Conservation (phyloP, 2,888 invertebrate genomes). For the Megamerina dolium region DNA sequence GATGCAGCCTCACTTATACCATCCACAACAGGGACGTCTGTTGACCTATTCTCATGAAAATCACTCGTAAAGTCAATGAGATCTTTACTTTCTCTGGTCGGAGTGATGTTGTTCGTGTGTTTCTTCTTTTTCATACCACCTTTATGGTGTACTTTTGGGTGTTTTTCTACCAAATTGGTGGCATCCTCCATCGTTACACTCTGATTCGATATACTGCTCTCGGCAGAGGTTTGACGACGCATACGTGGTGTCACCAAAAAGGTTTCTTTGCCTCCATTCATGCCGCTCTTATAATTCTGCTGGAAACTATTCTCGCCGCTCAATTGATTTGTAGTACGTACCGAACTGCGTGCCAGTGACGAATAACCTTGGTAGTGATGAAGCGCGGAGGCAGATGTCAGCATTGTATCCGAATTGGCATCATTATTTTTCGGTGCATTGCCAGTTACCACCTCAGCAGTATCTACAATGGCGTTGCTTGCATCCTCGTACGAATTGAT, state of each 20-base stretch:
- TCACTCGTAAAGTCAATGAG: conserved; percentile 47
- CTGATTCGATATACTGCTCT: conserved; percentile 49
- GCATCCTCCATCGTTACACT: conserved; percentile 45
- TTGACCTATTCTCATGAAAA: conserved; percentile 28
- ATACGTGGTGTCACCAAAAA: conserved; percentile 40
- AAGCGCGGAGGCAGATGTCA: conserved; percentile 4
- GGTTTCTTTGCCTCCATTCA: conserved; percentile 31
- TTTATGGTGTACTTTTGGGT: conserved; percentile 19
- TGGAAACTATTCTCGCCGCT: conserved; percentile 45
- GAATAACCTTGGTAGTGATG: conserved; percentile 37
- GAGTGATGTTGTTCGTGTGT: conserved; percentile 12
- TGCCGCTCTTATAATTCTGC: conserved; percentile 46
- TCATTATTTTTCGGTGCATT: conserved; percentile 2
- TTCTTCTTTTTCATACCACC: conserved; percentile 26
- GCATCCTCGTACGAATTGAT: conserved; percentile 40
- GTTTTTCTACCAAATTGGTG: conserved; percentile 5
- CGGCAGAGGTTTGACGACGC: conserved; percentile 48
- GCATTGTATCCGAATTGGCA: conserved; percentile 1
- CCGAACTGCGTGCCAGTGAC: conserved; percentile 46
- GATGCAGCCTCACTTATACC: conserved; percentile 3
- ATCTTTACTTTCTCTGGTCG: conserved; percentile 28
- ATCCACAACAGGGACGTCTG: conserved; percentile 5
- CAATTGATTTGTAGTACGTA: conserved; percentile 44
- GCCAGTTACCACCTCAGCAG: neutral
- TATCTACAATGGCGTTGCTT: conserved; percentile 15